Percentiles rank a stretch among this genome's conserved stretches.
Conservation (phyloP, 2,113 vertebrate species). For the Ctenomys sociabilis region DNA sequence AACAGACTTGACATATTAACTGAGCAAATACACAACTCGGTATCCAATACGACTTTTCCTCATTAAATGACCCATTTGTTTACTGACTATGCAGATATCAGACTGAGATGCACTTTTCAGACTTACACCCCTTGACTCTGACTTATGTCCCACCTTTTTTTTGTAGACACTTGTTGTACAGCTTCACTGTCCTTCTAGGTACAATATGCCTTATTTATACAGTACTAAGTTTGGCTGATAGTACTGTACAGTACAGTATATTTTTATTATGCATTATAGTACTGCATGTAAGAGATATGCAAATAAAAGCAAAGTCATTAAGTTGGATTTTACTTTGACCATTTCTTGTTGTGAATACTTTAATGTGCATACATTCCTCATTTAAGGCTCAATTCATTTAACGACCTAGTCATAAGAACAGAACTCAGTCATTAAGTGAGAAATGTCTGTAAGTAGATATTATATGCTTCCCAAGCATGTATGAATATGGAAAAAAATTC, state of each 20-base stretch:
- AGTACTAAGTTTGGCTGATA: neutral
- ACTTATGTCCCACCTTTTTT: neutral
- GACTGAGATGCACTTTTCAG: neutral
- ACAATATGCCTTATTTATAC: neutral
- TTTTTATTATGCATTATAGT: neutral
- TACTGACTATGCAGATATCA: neutral
- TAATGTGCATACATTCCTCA: neutral
- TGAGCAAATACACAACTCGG: neutral
- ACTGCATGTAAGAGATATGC: neutral
- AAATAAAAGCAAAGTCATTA: neutral
- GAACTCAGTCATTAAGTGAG: neutral
- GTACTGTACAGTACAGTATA: neutral
- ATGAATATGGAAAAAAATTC: neutral
- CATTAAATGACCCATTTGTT: neutral
- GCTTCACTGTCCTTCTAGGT: neutral
- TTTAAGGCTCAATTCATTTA: neutral
- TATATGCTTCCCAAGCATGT: neutral
- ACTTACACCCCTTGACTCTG: neutral
- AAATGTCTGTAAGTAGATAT: neutral
- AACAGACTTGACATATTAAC: neutral
- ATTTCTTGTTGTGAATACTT: neutral
- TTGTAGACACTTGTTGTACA: neutral
- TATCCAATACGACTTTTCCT: neutral
- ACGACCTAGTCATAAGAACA: neutral
- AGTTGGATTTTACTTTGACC: neutral